These are phyloP conservation scores for Tupaia tana DNA, from an alignment of 2,113 vertebrate species.

Conservation along the genomic window DNA sequence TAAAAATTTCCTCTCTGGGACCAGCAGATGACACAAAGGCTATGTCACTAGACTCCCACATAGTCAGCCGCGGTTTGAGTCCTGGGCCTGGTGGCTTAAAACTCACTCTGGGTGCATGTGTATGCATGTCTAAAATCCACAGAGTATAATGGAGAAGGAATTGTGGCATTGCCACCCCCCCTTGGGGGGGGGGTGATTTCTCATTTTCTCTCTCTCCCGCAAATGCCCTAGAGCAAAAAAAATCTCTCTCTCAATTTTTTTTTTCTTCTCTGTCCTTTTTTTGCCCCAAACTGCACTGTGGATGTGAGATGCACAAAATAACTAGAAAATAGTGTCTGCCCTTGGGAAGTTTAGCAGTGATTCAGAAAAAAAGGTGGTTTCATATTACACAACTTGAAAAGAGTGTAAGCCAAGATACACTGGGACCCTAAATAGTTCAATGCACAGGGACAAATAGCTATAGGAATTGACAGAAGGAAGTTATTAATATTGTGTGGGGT, in stretches of 20 bases:
- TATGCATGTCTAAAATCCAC: too few species aligned
- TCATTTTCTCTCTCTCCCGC: too few species aligned
- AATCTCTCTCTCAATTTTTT: too few species aligned
- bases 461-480: neutral
- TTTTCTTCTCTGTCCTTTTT: neutral
- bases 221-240: too few species aligned
- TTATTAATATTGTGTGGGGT: neutral
- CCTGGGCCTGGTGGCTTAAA: too few species aligned
- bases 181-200: too few species aligned
- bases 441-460: neutral
- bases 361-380: neutral
- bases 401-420: neutral
- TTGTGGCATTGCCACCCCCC: too few species aligned
- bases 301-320: neutral
- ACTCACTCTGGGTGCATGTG: too few species aligned
- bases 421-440: neutral
- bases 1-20: constrained; percentile 25
- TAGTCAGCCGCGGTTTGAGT: too few species aligned
- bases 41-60: too few species aligned
- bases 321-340: neutral
- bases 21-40: too few species aligned
- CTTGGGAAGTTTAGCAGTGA: constrained; percentile 15
- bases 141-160: too few species aligned
- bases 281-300: neutral
- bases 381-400: neutral